These are phyloP conservation scores for Nebria ingens DNA, from an alignment of 1,140 invertebrate species.

Conservation along the genomic window DNA sequence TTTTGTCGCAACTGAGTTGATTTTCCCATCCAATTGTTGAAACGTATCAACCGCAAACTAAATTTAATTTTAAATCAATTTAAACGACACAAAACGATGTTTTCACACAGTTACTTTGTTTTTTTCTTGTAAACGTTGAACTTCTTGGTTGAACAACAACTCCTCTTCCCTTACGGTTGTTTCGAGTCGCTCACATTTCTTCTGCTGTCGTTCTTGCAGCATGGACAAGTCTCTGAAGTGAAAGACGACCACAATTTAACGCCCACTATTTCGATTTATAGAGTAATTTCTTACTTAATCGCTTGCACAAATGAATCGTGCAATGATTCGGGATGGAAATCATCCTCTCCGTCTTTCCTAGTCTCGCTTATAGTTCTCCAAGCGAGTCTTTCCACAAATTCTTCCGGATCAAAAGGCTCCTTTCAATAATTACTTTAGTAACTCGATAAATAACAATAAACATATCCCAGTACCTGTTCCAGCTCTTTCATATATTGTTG, in stretches of 20 bases:
- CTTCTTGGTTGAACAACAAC: constrained; percentile 67
- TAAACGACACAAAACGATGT: not conserved
- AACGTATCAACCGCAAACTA: constrained; percentile 68
- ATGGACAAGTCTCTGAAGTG: constrained; percentile 53
- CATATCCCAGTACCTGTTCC: no score
- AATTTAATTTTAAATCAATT: not conserved
- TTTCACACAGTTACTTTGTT: constrained; percentile 63
- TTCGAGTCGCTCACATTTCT: constrained; percentile 81
- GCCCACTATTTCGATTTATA: not conserved
- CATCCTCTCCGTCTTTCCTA: constrained; percentile 50
- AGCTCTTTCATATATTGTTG: constrained; percentile 75
- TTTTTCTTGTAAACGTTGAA: constrained; percentile 73
- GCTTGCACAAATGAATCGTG: constrained; percentile 87
- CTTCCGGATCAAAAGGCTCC: constrained; percentile 94
- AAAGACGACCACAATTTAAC: constrained; percentile 14
- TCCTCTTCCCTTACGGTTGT: constrained; percentile 77
- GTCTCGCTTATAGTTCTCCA: constrained; percentile 83
- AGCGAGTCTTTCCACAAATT: constrained; percentile 94
- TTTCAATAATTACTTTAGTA: constrained; percentile 33
- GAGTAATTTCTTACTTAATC: constrained; percentile 53
- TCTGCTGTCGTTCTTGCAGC: constrained; percentile 73
- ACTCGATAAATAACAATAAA: constrained; percentile 28
- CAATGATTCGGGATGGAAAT: constrained; percentile 66
- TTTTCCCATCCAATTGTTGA: constrained; percentile 88
- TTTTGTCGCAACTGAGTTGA: constrained; percentile 93